Evolutionary conservation across 1,140 invertebrate genomes (phyloP).

Genomic region (Charaxes varanes): DNA sequence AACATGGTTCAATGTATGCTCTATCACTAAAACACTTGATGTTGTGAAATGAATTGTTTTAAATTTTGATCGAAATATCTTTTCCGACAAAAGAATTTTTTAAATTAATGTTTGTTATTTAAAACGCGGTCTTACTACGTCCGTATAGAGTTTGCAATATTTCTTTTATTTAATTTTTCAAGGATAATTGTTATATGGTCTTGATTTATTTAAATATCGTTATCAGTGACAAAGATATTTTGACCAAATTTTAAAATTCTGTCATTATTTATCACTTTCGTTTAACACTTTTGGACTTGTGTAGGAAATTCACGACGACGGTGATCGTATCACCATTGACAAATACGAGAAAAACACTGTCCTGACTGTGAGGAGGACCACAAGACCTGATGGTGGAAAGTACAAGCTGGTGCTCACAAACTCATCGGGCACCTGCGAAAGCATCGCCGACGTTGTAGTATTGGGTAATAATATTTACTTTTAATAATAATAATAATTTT

Average conservation of each 20-base stretch:
- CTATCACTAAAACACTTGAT: slow-evolving; percentile 30
- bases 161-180: not conserved
- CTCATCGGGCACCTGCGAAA: slow-evolving; percentile 88
- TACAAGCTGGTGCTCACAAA: slow-evolving; percentile 91
- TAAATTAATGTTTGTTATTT: too few species aligned
- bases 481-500: not conserved
- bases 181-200: not conserved
- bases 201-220: not conserved
- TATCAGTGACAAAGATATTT: not conserved
- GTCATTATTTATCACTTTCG: not conserved
- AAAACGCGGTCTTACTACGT: too few species aligned
- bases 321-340: slow-evolving; percentile 85
- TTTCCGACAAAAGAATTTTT: too few species aligned
- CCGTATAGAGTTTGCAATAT: too few species aligned
- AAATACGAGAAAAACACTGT: slow-evolving; percentile 94
- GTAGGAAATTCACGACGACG: slow-evolving; percentile 64
- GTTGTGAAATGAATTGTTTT: slow-evolving; percentile 16
- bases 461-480: slow-evolving; percentile 77
- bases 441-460: slow-evolving; percentile 89
- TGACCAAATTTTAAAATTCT: slow-evolving; percentile 2
- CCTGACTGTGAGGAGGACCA: slow-evolving; percentile 89
- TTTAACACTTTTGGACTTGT: slow-evolving; percentile 9
- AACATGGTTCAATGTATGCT: slow-evolving; percentile 24
- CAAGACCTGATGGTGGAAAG: slow-evolving; percentile 91
- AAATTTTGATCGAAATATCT: slow-evolving; percentile 11